These are phyloP conservation scores for Zoanthus sociatus DNA, from an alignment of 92 coral and sea anemone genomes.

Conservation along the genomic window DNA sequence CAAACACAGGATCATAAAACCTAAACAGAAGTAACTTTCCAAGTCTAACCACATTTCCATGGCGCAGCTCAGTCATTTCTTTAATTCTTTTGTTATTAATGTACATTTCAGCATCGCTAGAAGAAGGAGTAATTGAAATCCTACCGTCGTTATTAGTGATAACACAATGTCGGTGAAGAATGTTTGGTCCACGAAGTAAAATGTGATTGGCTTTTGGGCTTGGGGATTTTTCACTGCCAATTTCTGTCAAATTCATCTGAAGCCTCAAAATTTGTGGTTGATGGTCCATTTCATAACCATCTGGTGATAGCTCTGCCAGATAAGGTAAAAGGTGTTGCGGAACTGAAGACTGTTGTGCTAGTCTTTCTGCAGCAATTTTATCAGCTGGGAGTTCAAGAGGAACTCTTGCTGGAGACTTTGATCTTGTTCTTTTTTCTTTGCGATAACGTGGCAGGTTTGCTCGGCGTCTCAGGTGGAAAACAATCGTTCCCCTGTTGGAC, in stretches of 20 bases:
- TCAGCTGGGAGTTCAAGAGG: conserved; percentile 75
- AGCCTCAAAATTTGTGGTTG: conserved; percentile 67
- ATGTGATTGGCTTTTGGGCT: conserved; percentile 74
- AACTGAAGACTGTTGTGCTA: conserved; percentile 61
- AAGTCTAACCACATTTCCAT: conserved; percentile 77
- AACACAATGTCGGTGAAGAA: conserved; percentile 86
- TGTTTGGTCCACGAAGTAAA: conserved; percentile 70
- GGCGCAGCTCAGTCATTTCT: conserved; percentile 78
- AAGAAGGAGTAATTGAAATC: conserved; percentile 80
- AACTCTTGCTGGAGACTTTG: conserved; percentile 83
- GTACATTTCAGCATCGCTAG: conserved; percentile 83
- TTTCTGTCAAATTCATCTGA: conserved; percentile 89
- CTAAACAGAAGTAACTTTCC: conserved; percentile 73
- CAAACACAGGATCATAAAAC: conserved; percentile 87
- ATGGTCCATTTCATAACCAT: conserved; percentile 73
- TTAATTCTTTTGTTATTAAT: conserved; percentile 81
- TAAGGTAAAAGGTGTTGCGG: conserved; percentile 88
- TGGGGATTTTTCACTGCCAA: conserved; percentile 87
- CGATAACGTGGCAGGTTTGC: conserved; percentile 86
- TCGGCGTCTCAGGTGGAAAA: conserved; percentile 91
- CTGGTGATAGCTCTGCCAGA: conserved; percentile 75
- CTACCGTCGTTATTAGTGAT: conserved; percentile 86
- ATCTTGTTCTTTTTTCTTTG: conserved; percentile 75
- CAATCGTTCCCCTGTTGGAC: conserved; percentile 86
- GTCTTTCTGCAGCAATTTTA: conserved; percentile 65